Base-by-base conservation (phyloP, 2,113 vertebrate genomes). In the Albula goreensis region DNA sequence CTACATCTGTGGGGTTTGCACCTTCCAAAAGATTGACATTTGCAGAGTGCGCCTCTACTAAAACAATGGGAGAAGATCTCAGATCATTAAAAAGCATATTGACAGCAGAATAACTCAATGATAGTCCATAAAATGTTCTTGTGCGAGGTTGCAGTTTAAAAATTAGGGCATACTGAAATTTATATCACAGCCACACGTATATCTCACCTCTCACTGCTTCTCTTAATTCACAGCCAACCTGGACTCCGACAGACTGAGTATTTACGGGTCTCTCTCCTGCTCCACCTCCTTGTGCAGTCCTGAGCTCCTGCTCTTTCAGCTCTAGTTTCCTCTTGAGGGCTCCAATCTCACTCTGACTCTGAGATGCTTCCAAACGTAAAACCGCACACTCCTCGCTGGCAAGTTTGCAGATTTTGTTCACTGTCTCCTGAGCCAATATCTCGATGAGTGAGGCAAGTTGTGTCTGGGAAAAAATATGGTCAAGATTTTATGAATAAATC, bases 381-480 rank as follows among this genome's bases (percentile, higher is more conserved):
- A 87, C 50, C 15, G 91, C 90, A 0, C 92, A 93, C 84, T 87
- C 90, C 8, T 94, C 89, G 0, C 82, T 82, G 85, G 93, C 93
- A 6, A 95, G 90, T 78, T 90, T 89, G 74, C 92, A 93, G 88
- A 95, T 91, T 88, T 94, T 93, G 85, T 91, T 89, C 56, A 91
- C 90, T 0, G 93, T 93, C 57, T 94, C 94, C 41, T 85, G 92
- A 78, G 94, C 94, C 87, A 93, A 86, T 85, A 86, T 89, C 49
- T 89, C 86, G 90, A 95, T 88, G 85, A 94, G 89, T 83, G 89
- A 81, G 41, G 78, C 90, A 70, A 94, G 49, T 48, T 91, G 91
- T 84, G 90, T 84, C 90, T 85, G 60, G 63, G 83, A 87, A 19
- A n/a, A 12, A 50, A 77, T 25, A 83, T 57, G 25, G 41, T 19